Conservation (phyloP, 2,113 vertebrate genomes). For the Thamnophis sirtalis region DNA sequence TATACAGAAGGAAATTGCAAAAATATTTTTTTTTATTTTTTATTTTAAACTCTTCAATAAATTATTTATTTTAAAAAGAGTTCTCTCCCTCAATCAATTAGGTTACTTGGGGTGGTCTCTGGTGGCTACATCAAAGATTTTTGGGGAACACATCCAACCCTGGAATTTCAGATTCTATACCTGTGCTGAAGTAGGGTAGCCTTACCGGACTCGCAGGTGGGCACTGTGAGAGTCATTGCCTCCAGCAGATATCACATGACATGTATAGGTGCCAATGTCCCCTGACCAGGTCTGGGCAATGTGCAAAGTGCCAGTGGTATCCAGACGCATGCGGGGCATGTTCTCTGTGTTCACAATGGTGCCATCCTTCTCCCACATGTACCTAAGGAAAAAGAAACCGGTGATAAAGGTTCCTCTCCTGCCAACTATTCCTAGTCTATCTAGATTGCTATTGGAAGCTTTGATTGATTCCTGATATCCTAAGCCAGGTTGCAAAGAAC, state of each 20-base stretch:
- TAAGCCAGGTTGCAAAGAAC: not conserved
- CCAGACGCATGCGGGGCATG: slow-evolving; percentile 79
- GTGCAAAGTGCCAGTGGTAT: slow-evolving; percentile 83
- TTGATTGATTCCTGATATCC: not conserved
- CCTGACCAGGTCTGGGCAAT: slow-evolving; percentile 99
- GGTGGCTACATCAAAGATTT: not conserved
- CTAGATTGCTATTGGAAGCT: not conserved
- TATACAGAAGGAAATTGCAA: too few species aligned
- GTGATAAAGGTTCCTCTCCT: not conserved
- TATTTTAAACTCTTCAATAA: too few species aligned
- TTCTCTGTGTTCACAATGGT: slow-evolving; percentile 69
- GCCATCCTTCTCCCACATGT: slow-evolving; percentile 94
- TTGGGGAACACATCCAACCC: not conserved
- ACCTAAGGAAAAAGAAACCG: slow-evolving; percentile 61
- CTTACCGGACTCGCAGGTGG: slow-evolving; percentile 90
- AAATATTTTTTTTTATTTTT: too few species aligned
- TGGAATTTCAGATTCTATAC: not conserved
- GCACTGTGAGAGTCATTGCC: slow-evolving; percentile 92
- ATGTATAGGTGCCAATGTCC: slow-evolving; percentile 94
- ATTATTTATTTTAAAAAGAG: too few species aligned
- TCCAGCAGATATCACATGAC: slow-evolving; percentile 85
- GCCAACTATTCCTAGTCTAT: not conserved
- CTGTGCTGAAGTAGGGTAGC: not conserved
- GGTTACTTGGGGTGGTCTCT: not conserved
- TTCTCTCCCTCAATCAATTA: not conserved